A percentile compares a stretch with the other conserved stretches of the same genome.
phyloP scores from a whole-genome alignment of 2,113 vertebrate species.

The Cyprinodon variegatus region DNA sequence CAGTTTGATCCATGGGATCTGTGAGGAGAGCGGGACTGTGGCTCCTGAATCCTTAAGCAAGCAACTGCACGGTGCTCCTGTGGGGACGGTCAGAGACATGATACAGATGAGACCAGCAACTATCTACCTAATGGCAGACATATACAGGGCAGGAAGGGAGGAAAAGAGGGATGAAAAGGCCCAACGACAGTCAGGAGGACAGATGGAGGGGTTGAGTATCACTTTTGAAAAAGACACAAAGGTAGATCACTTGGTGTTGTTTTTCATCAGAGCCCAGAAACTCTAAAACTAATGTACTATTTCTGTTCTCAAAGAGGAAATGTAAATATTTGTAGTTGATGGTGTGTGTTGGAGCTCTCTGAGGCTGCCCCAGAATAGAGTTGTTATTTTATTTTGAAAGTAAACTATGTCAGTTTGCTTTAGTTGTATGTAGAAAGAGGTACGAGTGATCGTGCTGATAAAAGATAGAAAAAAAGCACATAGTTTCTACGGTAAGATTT shows the following conservation, averaged over 20 bases:
- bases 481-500: background rate
- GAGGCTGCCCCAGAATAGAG: slow-evolving; percentile 16
- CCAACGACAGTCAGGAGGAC: slow-evolving; percentile 53
- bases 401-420: background rate
- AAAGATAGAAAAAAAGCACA: background rate
- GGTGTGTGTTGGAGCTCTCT: slow-evolving; percentile 26
- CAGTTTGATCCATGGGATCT: slow-evolving; percentile 79
- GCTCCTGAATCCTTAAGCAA: slow-evolving; percentile 80
- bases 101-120: slow-evolving; percentile 77
- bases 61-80: slow-evolving; percentile 78
- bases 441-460: background rate
- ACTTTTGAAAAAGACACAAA: slow-evolving; percentile 58
- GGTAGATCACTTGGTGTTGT: slow-evolving; percentile 43
- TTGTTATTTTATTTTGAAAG: slow-evolving; percentile 13
- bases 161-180: slow-evolving; percentile 41
- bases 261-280: slow-evolving; percentile 50
- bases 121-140: slow-evolving; percentile 79
- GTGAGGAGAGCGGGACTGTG: slow-evolving; percentile 69
- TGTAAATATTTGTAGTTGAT: slow-evolving; percentile 42
- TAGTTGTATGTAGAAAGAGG: background rate
- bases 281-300: slow-evolving; percentile 43
- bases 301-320: slow-evolving; percentile 36
- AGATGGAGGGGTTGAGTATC: slow-evolving; percentile 60
- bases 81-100: slow-evolving; percentile 76
- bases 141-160: slow-evolving; percentile 61